phyloP scores from a whole-genome alignment of 2,888 invertebrate genomes.

The Amaurobius ferox region DNA sequence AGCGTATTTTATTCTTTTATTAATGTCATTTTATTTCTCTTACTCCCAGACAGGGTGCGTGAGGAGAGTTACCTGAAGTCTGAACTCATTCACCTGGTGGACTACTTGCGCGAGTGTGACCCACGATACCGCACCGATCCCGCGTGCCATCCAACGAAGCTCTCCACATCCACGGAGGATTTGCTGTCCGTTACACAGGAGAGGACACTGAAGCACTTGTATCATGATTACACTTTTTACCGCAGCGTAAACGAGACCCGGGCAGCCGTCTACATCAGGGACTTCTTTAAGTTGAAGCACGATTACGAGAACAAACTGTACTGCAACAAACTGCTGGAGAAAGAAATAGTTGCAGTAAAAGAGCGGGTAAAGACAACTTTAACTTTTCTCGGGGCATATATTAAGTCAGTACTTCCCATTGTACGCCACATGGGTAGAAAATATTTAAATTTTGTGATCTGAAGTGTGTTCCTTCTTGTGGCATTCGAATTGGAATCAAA shows the following conservation, averaged over 20 bases:
- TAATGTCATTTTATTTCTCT: too few species aligned
- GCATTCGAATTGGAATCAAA: too few species aligned
- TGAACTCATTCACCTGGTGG: background rate
- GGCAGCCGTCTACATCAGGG: background rate
- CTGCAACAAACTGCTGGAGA: background rate
- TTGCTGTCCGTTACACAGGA: background rate
- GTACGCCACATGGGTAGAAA: too few species aligned
- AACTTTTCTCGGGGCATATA: too few species aligned
- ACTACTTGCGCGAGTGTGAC: conserved; percentile 4
- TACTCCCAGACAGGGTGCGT: background rate
- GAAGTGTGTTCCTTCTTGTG: too few species aligned
- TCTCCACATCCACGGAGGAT: conserved; percentile 4
- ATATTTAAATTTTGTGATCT: too few species aligned
- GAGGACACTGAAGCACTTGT: background rate
- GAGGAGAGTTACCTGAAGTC: conserved; percentile 9
- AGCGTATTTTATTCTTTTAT: too few species aligned
- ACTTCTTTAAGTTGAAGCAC: background rate
- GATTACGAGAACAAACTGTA: background rate
- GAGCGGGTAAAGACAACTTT: background rate
- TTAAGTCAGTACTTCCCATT: too few species aligned
- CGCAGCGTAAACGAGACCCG: background rate
- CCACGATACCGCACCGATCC: background rate
- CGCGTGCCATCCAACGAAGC: background rate
- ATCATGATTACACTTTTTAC: background rate
- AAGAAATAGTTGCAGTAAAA: background rate